A percentile compares a stretch with the other conserved stretches of the same genome.
These are phyloP conservation scores for Cossypha heuglini DNA, from an alignment of 2,797 vertebrate genomes.

Conservation along the genomic window DNA sequence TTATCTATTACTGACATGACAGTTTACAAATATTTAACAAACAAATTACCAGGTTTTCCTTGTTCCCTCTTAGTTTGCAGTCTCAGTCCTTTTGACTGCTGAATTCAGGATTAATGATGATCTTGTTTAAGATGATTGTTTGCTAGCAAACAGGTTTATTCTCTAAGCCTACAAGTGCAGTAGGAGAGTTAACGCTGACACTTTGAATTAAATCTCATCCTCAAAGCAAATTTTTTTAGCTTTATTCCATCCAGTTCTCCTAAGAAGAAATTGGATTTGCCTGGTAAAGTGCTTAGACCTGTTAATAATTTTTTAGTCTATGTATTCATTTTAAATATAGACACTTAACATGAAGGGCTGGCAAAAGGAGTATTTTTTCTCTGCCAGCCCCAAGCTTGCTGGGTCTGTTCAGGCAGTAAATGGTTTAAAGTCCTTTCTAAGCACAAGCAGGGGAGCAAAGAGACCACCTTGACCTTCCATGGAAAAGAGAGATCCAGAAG, in stretches of 20 bases:
- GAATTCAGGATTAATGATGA: slow-evolving; percentile 46
- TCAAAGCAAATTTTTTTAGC: slow-evolving; percentile 10
- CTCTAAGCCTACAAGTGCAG: background rate
- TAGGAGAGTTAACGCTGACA: background rate
- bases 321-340: slow-evolving; percentile 20
- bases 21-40: slow-evolving; percentile 60
- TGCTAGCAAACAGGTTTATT: slow-evolving; percentile 16
- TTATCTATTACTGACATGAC: slow-evolving; percentile 53
- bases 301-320: slow-evolving; percentile 23
- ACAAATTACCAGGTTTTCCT: slow-evolving; percentile 48
- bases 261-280: slow-evolving; percentile 2
- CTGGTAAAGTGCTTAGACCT: slow-evolving; percentile 5
- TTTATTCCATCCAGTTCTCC: background rate
- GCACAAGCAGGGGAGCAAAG: background rate
- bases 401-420: background rate
- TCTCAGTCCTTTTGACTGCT: slow-evolving; percentile 27
- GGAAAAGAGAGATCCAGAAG: background rate
- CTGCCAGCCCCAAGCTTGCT: background rate
- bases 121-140: slow-evolving; percentile 18
- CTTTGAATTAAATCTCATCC: slow-evolving; percentile 24
- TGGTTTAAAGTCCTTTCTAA: background rate
- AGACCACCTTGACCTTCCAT: background rate
- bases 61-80: slow-evolving; percentile 20
- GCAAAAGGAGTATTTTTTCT: background rate
- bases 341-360: background rate